Percentiles rank a stretch among this genome's conserved stretches.
phyloP scores from a whole-genome alignment of 1,140 invertebrate species.

The Chrysoperla carnea region DNA sequence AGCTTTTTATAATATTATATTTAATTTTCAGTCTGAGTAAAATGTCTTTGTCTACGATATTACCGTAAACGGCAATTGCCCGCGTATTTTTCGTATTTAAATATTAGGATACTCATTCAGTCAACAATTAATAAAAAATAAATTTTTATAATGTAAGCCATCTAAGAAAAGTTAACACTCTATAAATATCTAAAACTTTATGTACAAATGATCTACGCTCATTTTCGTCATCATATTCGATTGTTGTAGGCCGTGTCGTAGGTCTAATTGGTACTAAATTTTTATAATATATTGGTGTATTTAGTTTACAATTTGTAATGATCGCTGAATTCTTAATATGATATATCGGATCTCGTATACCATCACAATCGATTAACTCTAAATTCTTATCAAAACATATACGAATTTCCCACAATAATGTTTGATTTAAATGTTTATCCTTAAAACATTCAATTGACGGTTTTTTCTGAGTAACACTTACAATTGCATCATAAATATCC shows the following conservation, averaged over 20 bases:
- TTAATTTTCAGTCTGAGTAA: too few relatives aligned
- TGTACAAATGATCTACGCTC: too few relatives aligned
- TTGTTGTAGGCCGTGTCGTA: neutral
- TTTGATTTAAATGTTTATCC: constrained; percentile 31
- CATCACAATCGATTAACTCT: constrained; percentile 36
- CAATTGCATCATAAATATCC: constrained; percentile 37
- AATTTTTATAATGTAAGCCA: constrained; percentile 11
- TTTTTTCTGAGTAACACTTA: constrained; percentile 30
- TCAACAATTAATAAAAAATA: neutral
- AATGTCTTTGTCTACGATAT: too few relatives aligned
- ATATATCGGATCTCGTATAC: constrained; percentile 15
- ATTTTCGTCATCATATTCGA: too few relatives aligned
- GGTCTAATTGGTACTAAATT: constrained; percentile 16
- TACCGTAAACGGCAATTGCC: too few relatives aligned
- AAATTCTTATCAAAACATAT: constrained; percentile 47
- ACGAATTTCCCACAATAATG: constrained; percentile 41
- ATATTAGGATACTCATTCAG: too few relatives aligned
- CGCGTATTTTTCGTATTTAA: too few relatives aligned
- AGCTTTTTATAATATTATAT: too few relatives aligned
- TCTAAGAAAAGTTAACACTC: constrained; percentile 9
- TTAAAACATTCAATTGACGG: constrained; percentile 41
- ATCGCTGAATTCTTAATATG: constrained; percentile 15
- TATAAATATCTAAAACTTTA: constrained; percentile 5
- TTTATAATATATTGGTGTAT: constrained; percentile 35
- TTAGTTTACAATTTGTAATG: constrained; percentile 35